A percentile compares a stretch with the other conserved stretches of the same genome.
Evolutionary conservation across 2,113 vertebrate species (phyloP).

Genomic region (Seriola quinqueradiata): DNA sequence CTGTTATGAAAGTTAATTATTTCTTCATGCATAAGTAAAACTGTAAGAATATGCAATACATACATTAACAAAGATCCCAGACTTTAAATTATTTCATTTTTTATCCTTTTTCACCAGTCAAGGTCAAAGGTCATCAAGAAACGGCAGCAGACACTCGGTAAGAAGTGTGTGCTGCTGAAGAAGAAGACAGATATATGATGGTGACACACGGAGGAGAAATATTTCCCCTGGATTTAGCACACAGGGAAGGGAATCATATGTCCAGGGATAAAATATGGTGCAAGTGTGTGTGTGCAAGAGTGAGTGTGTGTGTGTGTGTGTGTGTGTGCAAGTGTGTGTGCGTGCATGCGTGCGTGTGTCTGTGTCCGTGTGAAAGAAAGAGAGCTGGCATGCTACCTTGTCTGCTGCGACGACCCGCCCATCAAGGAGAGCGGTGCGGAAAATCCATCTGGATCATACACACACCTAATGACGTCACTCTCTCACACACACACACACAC

Average conservation of each 20-base stretch:
- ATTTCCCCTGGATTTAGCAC: slow-evolving; percentile 34
- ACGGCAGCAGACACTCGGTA: background rate
- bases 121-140: slow-evolving; percentile 22
- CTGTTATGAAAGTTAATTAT: background rate
- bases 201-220: slow-evolving; percentile 36
- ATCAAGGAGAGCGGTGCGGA: slow-evolving; percentile 69
- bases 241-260: slow-evolving; percentile 51
- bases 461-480: slow-evolving; percentile 67
- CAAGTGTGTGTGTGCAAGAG: background rate
- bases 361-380: slow-evolving; percentile 16
- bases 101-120: background rate
- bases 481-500: slow-evolving; percentile 30
- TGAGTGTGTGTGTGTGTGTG: slow-evolving; percentile 1
- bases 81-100: background rate
- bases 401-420: slow-evolving; percentile 54
- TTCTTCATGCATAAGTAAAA: background rate
- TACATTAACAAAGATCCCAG: background rate
- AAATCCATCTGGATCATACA: slow-evolving; percentile 74
- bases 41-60: background rate
- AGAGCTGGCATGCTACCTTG: slow-evolving; percentile 63
- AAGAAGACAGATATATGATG: slow-evolving; percentile 26
- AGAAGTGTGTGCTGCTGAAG: background rate
- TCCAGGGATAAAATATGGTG: slow-evolving; percentile 42
- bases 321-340: slow-evolving; percentile 5
- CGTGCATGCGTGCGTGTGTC: slow-evolving; percentile 14